These are phyloP conservation scores for Fukomys damarensis DNA, from an alignment of 2,113 vertebrate species.

Conservation along the genomic window DNA sequence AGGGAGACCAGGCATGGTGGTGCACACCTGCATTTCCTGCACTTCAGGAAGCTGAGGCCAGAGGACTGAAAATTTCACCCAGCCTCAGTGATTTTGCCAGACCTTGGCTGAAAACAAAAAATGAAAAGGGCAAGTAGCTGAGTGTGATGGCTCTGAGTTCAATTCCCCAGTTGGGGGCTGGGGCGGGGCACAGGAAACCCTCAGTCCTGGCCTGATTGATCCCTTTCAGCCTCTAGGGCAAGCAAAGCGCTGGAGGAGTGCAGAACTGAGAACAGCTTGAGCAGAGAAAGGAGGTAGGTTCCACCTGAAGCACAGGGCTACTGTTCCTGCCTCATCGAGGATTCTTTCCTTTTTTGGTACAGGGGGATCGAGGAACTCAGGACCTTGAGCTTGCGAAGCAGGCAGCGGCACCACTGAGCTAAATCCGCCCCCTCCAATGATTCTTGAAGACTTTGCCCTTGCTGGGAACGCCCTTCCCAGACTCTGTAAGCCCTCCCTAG, in stretches of 20 bases:
- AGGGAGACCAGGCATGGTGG: not conserved
- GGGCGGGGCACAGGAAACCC: not conserved
- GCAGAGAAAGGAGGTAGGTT: not conserved
- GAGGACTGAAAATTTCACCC: not conserved
- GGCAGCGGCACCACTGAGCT: too few species aligned
- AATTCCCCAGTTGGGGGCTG: not conserved
- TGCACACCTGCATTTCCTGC: not conserved
- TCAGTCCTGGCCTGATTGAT: not conserved
- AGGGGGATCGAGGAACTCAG: too few species aligned
- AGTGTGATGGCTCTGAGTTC: not conserved
- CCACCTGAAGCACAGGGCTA: not conserved
- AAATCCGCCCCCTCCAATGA: too few species aligned
- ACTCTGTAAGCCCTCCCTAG: not conserved
- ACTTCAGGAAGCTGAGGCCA: not conserved
- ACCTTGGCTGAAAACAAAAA: not conserved
- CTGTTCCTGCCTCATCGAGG: not conserved
- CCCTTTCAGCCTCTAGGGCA: not conserved
- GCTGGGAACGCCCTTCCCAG: not conserved
- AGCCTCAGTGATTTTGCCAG: not conserved
- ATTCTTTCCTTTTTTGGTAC: too few species aligned
- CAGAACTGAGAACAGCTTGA: not conserved
- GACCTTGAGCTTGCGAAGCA: too few species aligned
- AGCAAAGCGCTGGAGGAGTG: not conserved
- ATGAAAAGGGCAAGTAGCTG: not conserved
- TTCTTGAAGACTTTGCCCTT: not conserved